A percentile compares a stretch with the other conserved stretches of the same genome.
These are phyloP conservation scores for Lutraria rhynchaena DNA, from an alignment of 1,140 invertebrate genomes.

Conservation along the genomic window DNA sequence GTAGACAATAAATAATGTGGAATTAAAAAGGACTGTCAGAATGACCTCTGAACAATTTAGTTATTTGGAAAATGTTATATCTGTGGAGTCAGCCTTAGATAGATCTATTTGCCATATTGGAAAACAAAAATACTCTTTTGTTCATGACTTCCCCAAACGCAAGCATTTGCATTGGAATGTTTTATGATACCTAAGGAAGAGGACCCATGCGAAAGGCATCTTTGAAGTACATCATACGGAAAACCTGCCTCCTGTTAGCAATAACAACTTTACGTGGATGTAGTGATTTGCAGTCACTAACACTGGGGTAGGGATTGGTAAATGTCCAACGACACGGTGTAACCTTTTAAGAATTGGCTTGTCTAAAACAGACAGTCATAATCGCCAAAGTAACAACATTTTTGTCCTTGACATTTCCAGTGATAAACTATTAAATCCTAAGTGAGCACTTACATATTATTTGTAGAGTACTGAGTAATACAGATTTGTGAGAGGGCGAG, in stretches of 20 bases:
- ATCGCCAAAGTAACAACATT: conserved; percentile 26
- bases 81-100: conserved; percentile 43
- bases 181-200: conserved; percentile 22
- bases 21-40: conserved; percentile 11
- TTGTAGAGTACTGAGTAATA: conserved; percentile 45
- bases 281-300: conserved; percentile 34
- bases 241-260: conserved; percentile 25
- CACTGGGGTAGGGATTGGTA: conserved; percentile 19
- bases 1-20: not conserved
- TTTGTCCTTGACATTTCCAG: conserved; percentile 36
- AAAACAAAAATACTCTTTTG: conserved; percentile 53
- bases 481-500: conserved; percentile 11
- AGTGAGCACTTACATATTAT: conserved; percentile 37
- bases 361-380: conserved; percentile 47
- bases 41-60: conserved; percentile 44
- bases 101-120: conserved; percentile 46
- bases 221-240: conserved; percentile 40
- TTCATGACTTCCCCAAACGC: conserved; percentile 12
- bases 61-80: too few relatives aligned
- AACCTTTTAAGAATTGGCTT: conserved; percentile 41
- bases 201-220: conserved; percentile 7
- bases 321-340: conserved; percentile 27
- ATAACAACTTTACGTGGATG: conserved; percentile 36
- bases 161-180: conserved; percentile 42
- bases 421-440: conserved; percentile 53